A percentile compares a stretch with the other conserved stretches of the same genome.
These are phyloP conservation scores for Willowsia nigromaculata DNA, from an alignment of 2,888 invertebrate genomes.

Conservation along the genomic window DNA sequence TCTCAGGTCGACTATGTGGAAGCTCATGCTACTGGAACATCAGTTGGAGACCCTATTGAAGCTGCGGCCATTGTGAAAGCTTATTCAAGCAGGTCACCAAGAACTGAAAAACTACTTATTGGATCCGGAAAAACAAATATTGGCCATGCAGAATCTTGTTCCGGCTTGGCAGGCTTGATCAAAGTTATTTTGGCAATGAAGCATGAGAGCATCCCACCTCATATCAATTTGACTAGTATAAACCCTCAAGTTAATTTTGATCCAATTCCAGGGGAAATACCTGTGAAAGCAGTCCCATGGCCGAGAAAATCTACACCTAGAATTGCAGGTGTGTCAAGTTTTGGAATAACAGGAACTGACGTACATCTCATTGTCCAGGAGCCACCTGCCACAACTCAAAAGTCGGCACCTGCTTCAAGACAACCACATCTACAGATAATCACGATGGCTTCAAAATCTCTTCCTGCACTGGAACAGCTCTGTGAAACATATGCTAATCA, in stretches of 20 bases:
- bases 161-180: slow-evolving; percentile 63
- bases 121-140: slow-evolving; percentile 69
- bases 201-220: slow-evolving; percentile 56
- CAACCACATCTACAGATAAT: neutral
- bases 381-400: neutral
- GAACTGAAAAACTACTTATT: slow-evolving; percentile 23
- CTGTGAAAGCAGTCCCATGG: slow-evolving; percentile 46
- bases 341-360: slow-evolving; percentile 64
- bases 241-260: slow-evolving; percentile 68
- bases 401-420: neutral
- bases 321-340: slow-evolving; percentile 39
- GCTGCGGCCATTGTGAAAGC: slow-evolving; percentile 39
- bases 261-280: slow-evolving; percentile 56
- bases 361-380: slow-evolving; percentile 59
- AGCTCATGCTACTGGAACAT: slow-evolving; percentile 57
- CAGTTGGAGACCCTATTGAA: slow-evolving; percentile 61
- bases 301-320: slow-evolving; percentile 1
- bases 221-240: slow-evolving; percentile 45
- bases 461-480: neutral
- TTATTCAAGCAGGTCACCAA: neutral
- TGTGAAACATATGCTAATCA: neutral
- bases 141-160: slow-evolving; percentile 65
- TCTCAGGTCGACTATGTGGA: slow-evolving; percentile 49
- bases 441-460: slow-evolving; percentile 17
- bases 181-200: slow-evolving; percentile 64